These are phyloP conservation scores for Lepus oiostolus DNA, from an alignment of 2,797 vertebrate species.

Conservation along the genomic window DNA sequence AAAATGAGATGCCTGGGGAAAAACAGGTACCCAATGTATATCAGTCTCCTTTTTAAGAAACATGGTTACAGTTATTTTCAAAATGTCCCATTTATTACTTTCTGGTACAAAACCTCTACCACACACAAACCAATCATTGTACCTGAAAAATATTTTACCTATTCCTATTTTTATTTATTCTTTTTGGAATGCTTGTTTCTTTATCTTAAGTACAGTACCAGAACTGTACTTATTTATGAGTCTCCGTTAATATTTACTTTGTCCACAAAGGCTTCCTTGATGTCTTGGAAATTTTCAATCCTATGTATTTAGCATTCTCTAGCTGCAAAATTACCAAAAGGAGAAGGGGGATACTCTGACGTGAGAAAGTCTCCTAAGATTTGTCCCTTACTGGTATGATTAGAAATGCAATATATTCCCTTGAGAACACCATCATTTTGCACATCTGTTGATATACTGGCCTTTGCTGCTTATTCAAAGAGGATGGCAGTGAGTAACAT, in stretches of 20 bases:
- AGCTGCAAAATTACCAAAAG: background rate
- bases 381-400: background rate
- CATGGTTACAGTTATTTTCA: constrained; percentile 31
- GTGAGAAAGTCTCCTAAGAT: background rate
- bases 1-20: background rate
- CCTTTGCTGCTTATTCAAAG: background rate
- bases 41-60: background rate
- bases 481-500: background rate
- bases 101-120: background rate
- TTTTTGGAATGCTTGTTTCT: background rate
- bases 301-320: background rate
- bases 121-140: background rate
- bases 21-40: background rate
- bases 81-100: constrained; percentile 8
- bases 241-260: constrained; percentile 20
- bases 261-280: background rate
- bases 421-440: background rate
- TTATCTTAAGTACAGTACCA: background rate
- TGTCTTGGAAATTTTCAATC: background rate
- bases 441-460: background rate
- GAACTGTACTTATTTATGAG: background rate
- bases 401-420: background rate
- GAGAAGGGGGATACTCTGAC: background rate
- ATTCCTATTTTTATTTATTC: background rate
- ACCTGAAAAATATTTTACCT: background rate